Base-by-base conservation (phyloP, 2,113 vertebrate genomes). In the Gambusia affinis region DNA sequence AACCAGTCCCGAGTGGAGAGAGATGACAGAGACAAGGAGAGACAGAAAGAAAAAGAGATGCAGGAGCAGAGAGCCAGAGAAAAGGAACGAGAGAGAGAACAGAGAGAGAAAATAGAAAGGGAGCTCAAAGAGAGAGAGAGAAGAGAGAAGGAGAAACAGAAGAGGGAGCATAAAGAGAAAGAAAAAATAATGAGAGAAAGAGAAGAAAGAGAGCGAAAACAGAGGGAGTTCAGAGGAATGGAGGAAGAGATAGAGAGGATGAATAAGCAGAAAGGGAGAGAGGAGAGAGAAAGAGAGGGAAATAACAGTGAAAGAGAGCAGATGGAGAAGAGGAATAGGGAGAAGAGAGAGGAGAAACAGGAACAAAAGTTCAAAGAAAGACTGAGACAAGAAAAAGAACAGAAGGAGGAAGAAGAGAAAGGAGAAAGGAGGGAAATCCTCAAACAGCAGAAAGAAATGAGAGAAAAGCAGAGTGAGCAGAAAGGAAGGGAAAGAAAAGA, bases 1-100 rank as follows among this genome's bases (percentile, higher is more conserved):
- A 76, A 85, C n/a, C 88, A 92, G 2, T 83, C 91, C 11, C 83
- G 81, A 2, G 66, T 78, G 61, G 87, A 88, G 3, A 73, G 85
- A 72, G 86, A 86, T 1, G 73, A 84, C 60, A 68, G 57, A 73
- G 73, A 82, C 30, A 83, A 75, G 54, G 31, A 88, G 12, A 79
- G 79, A 60, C 37, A 78, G 8, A 83, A 65, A 30, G 71, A 64
- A 47, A 47, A 19, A 47, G 60, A 76, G 27, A 57, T 28, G 54
- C 73, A 60, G 6, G 75, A 87, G 24, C 54, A 27, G 33, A 75
- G 29, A 3, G 51, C 73, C 3, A 47, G 28, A 14, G 70, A 47
- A 54, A 60, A 39, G 17, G 76, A 4, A 14, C 28, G 17, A 14
- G 67, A 70, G 24, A 8, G 7, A 12, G 57, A 71, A 19, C 64